Base-by-base conservation (phyloP, 2,797 vertebrate species). In the Characodon lateralis region DNA sequence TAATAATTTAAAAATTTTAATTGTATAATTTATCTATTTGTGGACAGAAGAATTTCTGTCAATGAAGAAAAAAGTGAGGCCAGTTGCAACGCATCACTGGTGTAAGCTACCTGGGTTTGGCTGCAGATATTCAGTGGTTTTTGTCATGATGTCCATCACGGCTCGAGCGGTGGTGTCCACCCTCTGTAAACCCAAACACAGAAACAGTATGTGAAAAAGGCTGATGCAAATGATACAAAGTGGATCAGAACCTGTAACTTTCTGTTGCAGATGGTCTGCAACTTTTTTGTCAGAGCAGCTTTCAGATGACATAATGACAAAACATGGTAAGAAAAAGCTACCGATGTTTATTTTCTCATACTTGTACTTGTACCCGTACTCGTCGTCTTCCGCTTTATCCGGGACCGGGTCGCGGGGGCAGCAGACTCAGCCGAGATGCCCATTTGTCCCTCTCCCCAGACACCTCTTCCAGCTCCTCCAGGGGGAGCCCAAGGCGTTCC, bases 41-140 rank as follows among this genome's bases (percentile, higher is more conserved):
- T 5, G 14, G 6, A 6, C 6, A 22, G 53, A 55, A 55, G 18
- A 16, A 58, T 1, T 43, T 43, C 39, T 68, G 41, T 22, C 39
- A 68, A 9, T n/a, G 2, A 41, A 55, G 12, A 71, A 71, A 35
- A 53, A 28, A 69, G 80, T 31, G 46, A 26, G 12, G 46, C 39
- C 6, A 24, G 71, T 3, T 39, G 20, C 59, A 5, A 1, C 24
- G 9, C 14, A 43, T 18, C 3, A 51, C n/a, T 73, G 41, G 2
- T 39, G 41, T 53, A 24, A 20, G 76, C 95, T 95, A 99, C 98
- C 98, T 96, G 98, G 98, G 88, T 99, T 99, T 22, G 98, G 98
- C 92, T 99, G 98, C 92, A 99, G 97, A 91, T 99, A 99, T 87
- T 99, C 98, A 16, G 97, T 97, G 22, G 98, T 98, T 94, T 97